A percentile compares a stretch with the other conserved stretches of the same genome.
phyloP scores from a whole-genome alignment of 2,797 vertebrate species.

The Phalloptychus januarius region DNA sequence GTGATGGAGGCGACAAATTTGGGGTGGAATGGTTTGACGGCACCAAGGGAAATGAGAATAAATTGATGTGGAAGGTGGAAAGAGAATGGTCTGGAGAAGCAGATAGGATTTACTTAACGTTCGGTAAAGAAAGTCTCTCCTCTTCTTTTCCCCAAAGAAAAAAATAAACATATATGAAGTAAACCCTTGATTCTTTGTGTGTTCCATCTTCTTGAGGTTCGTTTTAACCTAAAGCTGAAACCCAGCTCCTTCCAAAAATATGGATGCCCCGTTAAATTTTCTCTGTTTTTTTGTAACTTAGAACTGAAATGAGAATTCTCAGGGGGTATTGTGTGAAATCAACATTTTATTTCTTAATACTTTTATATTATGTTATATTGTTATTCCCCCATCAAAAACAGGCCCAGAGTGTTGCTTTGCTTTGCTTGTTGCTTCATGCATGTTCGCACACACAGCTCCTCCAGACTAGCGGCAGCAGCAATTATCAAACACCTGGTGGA shows the following conservation, averaged over 20 bases:
- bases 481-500: too few relatives aligned
- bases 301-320: neutral
- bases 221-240: neutral
- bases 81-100: neutral
- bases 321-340: too few relatives aligned
- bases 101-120: neutral
- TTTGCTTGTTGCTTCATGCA: too few relatives aligned
- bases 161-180: neutral
- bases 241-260: neutral
- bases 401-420: too few relatives aligned
- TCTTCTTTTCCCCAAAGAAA: neutral
- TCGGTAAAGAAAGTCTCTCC: neutral
- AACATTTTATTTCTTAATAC: too few relatives aligned
- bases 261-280: neutral
- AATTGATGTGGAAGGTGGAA: neutral
- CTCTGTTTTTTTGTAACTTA: neutral
- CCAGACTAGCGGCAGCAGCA: too few relatives aligned
- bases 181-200: neutral
- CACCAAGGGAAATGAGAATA: neutral
- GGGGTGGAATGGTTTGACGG: neutral
- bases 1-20: conserved; percentile 14
- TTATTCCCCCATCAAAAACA: too few relatives aligned
- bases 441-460: too few relatives aligned
- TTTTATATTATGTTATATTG: too few relatives aligned
- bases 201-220: neutral